A percentile compares a stretch with the other conserved stretches of the same genome.
phyloP scores from a whole-genome alignment of 2,888 invertebrate species.

The Anthoptus insignis region DNA sequence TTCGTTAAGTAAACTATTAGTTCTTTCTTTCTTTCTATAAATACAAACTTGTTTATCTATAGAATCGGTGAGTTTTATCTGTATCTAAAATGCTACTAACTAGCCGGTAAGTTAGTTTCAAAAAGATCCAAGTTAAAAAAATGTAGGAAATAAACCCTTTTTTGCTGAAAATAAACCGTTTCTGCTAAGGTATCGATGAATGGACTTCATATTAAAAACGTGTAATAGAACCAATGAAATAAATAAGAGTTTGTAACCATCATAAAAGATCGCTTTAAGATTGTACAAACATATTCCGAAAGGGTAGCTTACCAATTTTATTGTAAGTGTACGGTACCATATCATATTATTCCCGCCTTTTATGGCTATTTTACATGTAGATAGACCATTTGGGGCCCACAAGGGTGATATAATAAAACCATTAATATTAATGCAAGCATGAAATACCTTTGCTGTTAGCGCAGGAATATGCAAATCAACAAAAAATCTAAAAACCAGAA shows the following conservation, averaged over 20 bases:
- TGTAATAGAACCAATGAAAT: too few species aligned
- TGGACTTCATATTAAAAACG: too few species aligned
- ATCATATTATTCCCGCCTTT: conserved; percentile 47
- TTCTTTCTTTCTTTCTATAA: too few species aligned
- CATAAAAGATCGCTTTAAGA: conserved; percentile 17
- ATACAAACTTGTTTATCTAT: too few species aligned
- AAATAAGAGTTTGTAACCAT: conserved; percentile 10
- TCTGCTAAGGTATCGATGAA: too few species aligned
- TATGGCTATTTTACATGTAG: conserved; percentile 51
- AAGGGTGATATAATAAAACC: conserved; percentile 68
- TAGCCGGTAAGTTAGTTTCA: too few species aligned
- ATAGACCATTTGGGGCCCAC: conserved; percentile 50
- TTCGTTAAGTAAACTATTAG: too few species aligned
- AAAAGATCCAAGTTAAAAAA: too few species aligned
- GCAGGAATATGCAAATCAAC: conserved; percentile 71
- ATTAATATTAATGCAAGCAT: conserved; percentile 73
- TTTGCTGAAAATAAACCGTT: too few species aligned
- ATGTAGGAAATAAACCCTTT: too few species aligned
- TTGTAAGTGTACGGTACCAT: conserved; percentile 41
- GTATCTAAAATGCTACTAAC: too few species aligned
- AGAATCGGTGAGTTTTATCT: too few species aligned
- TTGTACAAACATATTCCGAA: conserved; percentile 26
- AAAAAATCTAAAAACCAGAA: conserved; percentile 50
- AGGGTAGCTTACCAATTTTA: conserved; percentile 30
- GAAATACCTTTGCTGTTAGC: conserved; percentile 59